Evolutionary conservation across 2,797 vertebrate genomes (phyloP).

Genomic region (Aulostomus chinensis): DNA sequence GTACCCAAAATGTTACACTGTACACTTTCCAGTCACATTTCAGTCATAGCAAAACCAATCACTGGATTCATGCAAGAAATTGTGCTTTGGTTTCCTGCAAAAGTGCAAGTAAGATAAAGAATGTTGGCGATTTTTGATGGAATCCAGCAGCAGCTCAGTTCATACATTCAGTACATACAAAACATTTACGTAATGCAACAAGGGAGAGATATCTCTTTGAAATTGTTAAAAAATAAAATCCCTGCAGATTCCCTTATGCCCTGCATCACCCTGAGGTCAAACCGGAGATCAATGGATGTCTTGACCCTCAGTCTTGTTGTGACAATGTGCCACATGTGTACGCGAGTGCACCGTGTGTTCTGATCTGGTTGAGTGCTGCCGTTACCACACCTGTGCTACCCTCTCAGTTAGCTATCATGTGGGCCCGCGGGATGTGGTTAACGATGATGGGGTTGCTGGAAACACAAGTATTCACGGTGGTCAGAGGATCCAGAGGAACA

Average conservation of each 20-base stretch:
- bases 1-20: neutral
- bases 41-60: neutral
- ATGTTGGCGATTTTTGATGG: too few species aligned
- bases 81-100: slow-evolving; percentile 16
- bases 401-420: slow-evolving; percentile 52
- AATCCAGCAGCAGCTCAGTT: slow-evolving; percentile 14
- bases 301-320: neutral
- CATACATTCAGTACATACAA: slow-evolving; percentile 2
- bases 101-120: slow-evolving; percentile 25
- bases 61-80: slow-evolving; percentile 4
- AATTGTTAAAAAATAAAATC: neutral
- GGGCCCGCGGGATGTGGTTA: slow-evolving; percentile 64
- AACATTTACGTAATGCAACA: slow-evolving; percentile 1
- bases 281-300: neutral
- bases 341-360: slow-evolving; percentile 11
- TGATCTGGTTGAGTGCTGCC: neutral
- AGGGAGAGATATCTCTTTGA: slow-evolving; percentile 5
- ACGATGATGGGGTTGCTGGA: slow-evolving; percentile 67
- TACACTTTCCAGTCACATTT: neutral
- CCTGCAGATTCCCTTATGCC: slow-evolving; percentile 30
- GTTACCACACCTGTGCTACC: neutral
- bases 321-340: slow-evolving; percentile 29
- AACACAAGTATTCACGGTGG: slow-evolving; percentile 34
- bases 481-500: slow-evolving; percentile 4
- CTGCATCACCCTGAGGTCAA: slow-evolving; percentile 27